These are phyloP conservation scores for Rousettus leschenaultii DNA, from an alignment of 2,113 vertebrate species.

Conservation along the genomic window DNA sequence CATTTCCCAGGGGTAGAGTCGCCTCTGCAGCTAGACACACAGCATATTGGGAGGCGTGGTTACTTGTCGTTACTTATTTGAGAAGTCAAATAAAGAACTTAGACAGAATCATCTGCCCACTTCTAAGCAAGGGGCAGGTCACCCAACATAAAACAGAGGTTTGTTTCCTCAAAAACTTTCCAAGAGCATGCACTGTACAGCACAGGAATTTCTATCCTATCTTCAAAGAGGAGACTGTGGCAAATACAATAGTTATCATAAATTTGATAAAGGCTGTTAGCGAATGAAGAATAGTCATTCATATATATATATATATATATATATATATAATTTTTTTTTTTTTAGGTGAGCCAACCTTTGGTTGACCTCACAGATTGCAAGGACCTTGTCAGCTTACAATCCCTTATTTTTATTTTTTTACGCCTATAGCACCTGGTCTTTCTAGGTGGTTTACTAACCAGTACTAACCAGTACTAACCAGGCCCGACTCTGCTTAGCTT, in stretches of 20 bases:
- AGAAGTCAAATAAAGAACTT: neutral
- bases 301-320: too few species aligned
- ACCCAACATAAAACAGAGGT: neutral
- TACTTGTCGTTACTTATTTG: neutral
- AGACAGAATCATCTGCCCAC: neutral
- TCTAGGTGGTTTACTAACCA: too few species aligned
- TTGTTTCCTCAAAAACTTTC: neutral
- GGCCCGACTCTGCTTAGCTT: too few species aligned
- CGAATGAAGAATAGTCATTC: neutral
- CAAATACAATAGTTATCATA: neutral
- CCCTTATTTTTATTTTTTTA: too few species aligned
- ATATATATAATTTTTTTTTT: too few species aligned
- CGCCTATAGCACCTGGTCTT: too few species aligned
- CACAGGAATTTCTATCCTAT: neutral
- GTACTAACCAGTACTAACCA: too few species aligned
- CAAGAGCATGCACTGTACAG: neutral
- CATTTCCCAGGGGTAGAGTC: constrained; percentile 67
- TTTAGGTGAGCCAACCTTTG: too few species aligned
- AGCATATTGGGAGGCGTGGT: fast-evolving
- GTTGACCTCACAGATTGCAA: too few species aligned
- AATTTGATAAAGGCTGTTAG: neutral
- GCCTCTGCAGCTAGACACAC: constrained; percentile 20
- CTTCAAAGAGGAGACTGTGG: neutral
- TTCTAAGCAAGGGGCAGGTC: neutral
- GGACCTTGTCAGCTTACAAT: too few species aligned